Conservation (phyloP, 2,113 vertebrate species). For the Plecotus auritus region DNA sequence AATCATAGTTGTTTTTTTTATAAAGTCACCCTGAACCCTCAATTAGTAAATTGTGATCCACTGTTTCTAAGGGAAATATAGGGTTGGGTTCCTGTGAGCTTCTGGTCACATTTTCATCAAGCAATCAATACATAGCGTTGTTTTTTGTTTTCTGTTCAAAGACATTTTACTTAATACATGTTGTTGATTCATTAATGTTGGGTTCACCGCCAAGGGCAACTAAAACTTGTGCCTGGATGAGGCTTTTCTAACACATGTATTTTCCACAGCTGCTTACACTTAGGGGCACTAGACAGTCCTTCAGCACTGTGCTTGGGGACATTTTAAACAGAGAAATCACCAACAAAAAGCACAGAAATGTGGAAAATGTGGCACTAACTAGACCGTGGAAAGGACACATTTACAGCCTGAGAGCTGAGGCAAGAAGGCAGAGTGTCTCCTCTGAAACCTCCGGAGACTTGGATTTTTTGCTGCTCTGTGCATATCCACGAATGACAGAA, state of each 20-base stretch:
- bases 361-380: neutral
- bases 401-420: neutral
- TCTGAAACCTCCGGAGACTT: neutral
- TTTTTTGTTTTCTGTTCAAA: neutral
- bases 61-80: neutral
- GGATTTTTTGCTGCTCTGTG: neutral
- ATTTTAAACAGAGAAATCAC: neutral
- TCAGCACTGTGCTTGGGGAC: neutral
- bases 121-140: rapidly evolving
- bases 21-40: too few species aligned
- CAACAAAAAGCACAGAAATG: neutral
- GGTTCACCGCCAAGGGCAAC: neutral
- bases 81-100: neutral
- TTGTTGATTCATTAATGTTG: neutral
- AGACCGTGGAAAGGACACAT: neutral
- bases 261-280: neutral
- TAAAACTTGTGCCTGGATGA: too few species aligned
- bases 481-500: neutral
- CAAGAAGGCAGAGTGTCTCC: neutral
- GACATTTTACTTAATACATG: rapidly evolving
- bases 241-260: rapidly evolving
- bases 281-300: too few species aligned
- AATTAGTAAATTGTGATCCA: neutral
- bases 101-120: neutral
- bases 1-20: neutral